phyloP scores from a whole-genome alignment of 2,797 vertebrate species.

The Myotis pilosus region DNA sequence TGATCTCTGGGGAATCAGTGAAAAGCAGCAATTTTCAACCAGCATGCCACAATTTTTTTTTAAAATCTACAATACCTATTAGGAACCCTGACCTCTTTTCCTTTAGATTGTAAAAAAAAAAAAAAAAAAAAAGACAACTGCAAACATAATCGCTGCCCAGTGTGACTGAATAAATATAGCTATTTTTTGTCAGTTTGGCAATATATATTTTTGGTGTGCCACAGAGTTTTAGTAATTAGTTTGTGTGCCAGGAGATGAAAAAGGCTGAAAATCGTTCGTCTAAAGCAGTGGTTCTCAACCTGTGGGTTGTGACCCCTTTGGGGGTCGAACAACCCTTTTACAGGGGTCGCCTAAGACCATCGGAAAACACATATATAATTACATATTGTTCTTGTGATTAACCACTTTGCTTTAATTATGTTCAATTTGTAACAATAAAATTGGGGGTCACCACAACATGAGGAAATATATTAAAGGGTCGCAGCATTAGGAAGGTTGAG shows the following conservation, averaged over 20 bases:
- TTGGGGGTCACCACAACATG: too few relatives aligned
- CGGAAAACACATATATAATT: too few relatives aligned
- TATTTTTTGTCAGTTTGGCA: background rate
- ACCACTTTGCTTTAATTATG: too few relatives aligned
- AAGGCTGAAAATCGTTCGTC: background rate
- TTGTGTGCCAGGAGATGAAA: background rate
- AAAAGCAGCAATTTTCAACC: background rate
- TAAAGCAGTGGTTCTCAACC: background rate
- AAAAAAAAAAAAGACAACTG: background rate
- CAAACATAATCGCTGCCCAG: background rate
- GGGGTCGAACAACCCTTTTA: too few relatives aligned
- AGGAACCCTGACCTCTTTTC: background rate
- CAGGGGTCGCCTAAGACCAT: too few relatives aligned
- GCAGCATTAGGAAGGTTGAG: too few relatives aligned
- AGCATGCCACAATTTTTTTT: too few relatives aligned
- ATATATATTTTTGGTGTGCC: background rate
- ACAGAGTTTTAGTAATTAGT: background rate
- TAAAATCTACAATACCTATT: background rate
- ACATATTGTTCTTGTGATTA: too few relatives aligned
- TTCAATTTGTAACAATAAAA: too few relatives aligned
- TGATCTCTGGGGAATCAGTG: background rate
- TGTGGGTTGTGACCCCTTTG: too few relatives aligned
- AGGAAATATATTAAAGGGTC: too few relatives aligned
- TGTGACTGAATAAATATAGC: background rate
- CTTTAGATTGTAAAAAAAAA: background rate